A percentile compares a stretch with the other conserved stretches of the same genome.
Evolutionary conservation across 2,797 vertebrate genomes (phyloP).

Genomic region (Manis pentadactyla): DNA sequence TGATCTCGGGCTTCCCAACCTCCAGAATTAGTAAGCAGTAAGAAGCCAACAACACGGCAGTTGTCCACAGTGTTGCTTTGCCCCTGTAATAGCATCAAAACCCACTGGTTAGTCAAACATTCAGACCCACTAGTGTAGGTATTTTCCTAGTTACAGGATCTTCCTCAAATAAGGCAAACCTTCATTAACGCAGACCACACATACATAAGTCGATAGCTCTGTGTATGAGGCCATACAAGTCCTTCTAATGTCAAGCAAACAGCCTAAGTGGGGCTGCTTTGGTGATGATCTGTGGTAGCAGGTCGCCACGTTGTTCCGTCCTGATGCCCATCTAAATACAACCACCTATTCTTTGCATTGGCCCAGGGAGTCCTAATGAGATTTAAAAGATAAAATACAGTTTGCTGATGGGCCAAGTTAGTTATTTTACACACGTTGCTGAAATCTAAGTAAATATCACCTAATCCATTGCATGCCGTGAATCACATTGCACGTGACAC

Average conservation of each 20-base stretch:
- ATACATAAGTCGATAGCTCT: rapidly evolving
- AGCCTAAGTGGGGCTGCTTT: neutral
- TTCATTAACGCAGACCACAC: neutral
- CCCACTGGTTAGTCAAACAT: too few species aligned
- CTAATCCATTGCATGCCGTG: conserved; percentile 75
- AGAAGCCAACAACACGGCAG: rapidly evolving
- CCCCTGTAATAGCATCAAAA: neutral
- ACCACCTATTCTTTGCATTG: neutral
- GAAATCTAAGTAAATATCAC: conserved; percentile 75
- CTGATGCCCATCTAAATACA: neutral
- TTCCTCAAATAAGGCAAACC: neutral
- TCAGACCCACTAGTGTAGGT: rapidly evolving
- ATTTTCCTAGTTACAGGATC: neutral
- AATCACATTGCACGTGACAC: conserved; percentile 82
- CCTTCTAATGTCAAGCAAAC: neutral
- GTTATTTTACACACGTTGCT: conserved; percentile 50
- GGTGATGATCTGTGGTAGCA: neutral
- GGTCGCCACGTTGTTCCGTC: neutral
- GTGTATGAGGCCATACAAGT: rapidly evolving
- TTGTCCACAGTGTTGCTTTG: too few species aligned
- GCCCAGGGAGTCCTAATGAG: neutral
- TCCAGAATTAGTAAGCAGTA: too few species aligned
- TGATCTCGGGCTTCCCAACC: neutral
- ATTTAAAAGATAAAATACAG: conserved; percentile 71
- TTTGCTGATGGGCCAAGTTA: conserved; percentile 51